These are phyloP conservation scores for Otus sunia DNA, from an alignment of 2,113 vertebrate genomes.

Conservation along the genomic window DNA sequence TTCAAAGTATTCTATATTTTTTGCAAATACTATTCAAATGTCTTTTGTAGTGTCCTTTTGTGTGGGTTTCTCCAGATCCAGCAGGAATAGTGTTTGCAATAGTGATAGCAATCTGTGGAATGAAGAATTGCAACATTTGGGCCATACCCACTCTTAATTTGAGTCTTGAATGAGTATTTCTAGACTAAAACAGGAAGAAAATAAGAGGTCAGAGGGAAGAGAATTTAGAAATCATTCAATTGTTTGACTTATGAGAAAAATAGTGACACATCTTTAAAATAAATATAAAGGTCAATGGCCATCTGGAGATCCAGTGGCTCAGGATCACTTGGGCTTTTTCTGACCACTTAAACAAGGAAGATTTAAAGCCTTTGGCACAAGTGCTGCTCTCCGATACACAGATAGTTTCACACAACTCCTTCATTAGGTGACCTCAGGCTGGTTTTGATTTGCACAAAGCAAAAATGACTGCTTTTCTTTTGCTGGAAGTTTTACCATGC, in stretches of 20 bases:
- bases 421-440: background rate
- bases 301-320: background rate
- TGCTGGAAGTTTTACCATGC: background rate
- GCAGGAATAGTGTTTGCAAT: slow-evolving; percentile 13
- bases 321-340: background rate
- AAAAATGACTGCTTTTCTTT: background rate
- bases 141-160: background rate
- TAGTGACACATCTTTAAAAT: background rate
- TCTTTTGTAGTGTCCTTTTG: slow-evolving; percentile 11
- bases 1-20: background rate
- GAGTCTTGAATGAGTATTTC: slow-evolving; percentile 28
- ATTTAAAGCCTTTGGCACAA: background rate
- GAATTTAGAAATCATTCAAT: background rate
- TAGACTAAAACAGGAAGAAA: slow-evolving; percentile 16
- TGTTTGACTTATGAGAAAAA: background rate
- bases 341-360: background rate
- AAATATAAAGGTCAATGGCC: background rate
- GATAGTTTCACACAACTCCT: background rate
- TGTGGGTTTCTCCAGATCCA: background rate
- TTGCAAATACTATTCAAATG: background rate
- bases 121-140: slow-evolving; percentile 46
- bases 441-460: background rate
- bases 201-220: background rate
- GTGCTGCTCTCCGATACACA: background rate
- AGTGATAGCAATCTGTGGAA: slow-evolving; percentile 44